Base-by-base conservation (phyloP, 1,140 invertebrate genomes). In the Drosophila oshimai region DNA sequence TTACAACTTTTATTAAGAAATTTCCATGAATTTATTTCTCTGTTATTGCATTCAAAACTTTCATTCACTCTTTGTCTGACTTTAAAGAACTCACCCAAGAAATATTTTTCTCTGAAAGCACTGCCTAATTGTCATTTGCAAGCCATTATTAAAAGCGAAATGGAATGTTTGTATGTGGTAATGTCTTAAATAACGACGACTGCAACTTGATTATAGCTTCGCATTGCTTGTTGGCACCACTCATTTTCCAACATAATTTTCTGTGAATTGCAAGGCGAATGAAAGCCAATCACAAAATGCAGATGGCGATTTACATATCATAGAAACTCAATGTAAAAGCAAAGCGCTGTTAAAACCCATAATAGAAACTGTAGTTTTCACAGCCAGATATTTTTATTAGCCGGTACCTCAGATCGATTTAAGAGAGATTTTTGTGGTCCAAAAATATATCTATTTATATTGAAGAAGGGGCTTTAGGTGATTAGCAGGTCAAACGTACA, bases 121-220 rank as follows among this genome's bases (percentile, higher is more conserved):
- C 33, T 33, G 20, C 64, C 55, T 31, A 67, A 74, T 84, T 71
- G 70, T 65, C 70, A 83, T 73, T 76, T 73, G 68, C 64, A 57
- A 74, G 68, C 65, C 51, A 79, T 84, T 84, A 84, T 68, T 84
- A 83, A 84, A 84, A 75, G 74, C 73, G 77, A 81, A 81, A 76
- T 70, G 72, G 58, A 76, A 81, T 74, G 33, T 55, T 46, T 10
- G 24, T 61, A 49, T 84, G 79, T 81, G 53, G 77, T 84, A 84
- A 78, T 70, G 42, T 45, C 57, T 74, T 61, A 42, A 76, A 75
- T 74, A 64, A 53, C 72, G 67, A 69, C 53, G 78, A 62, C 54
- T 57, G 60, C 76, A 70, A 57, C 73, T 33, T 62, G 53, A 62
- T 62, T 44, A 28, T 18, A 60, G 37, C 36, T 26, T 60, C 22